Evolutionary conservation across 2,888 invertebrate species (phyloP).

Genomic region (Branchipolynoe longqiensis): DNA sequence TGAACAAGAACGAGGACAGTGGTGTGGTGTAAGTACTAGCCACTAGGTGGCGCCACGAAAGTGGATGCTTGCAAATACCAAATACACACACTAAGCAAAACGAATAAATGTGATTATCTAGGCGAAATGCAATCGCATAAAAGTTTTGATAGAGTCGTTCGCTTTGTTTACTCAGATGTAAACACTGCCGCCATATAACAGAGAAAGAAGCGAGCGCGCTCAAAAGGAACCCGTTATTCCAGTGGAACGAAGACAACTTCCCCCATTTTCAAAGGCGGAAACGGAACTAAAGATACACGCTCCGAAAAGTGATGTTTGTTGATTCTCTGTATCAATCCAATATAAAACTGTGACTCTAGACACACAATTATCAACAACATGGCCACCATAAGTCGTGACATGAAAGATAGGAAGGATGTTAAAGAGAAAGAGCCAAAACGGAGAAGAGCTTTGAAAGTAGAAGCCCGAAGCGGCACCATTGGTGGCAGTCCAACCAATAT

Average conservation of each 20-base stretch:
- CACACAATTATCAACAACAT: too few relatives aligned
- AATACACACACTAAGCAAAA: neutral
- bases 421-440: slow-evolving; percentile 44
- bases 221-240: neutral
- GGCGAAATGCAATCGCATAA: neutral
- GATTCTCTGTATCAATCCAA: too few relatives aligned
- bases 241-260: neutral
- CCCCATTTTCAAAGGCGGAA: neutral
- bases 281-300: slow-evolving; percentile 17
- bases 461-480: slow-evolving; percentile 9
- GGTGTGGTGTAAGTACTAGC: too few relatives aligned
- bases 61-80: too few relatives aligned
- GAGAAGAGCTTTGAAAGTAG: slow-evolving; percentile 17
- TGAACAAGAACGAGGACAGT: too few relatives aligned
- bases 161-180: neutral
- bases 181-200: neutral
- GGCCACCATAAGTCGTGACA: slow-evolving; percentile 28
- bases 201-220: neutral
- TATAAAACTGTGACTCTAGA: too few relatives aligned
- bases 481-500: slow-evolving; percentile 12
- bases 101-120: neutral
- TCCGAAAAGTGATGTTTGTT: too few relatives aligned
- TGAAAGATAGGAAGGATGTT: slow-evolving; percentile 30
- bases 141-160: neutral
- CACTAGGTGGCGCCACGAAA: slow-evolving; percentile 10